Base-by-base conservation (phyloP, 2,888 invertebrate genomes). In the Phymatocera aterrima region DNA sequence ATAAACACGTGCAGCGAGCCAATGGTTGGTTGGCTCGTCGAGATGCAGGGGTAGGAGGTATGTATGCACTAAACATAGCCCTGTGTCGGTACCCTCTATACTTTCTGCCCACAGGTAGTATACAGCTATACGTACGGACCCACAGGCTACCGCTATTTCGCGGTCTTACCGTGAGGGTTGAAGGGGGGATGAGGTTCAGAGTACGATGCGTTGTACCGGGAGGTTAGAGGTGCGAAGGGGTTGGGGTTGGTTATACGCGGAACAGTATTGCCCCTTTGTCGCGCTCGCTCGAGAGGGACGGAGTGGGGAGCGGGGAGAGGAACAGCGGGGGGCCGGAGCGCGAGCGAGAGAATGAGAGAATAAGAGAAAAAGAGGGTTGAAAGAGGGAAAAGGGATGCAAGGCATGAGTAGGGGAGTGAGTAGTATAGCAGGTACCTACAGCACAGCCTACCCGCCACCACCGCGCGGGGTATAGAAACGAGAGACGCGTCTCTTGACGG, bases 1-100 rank as follows among this genome's bases (percentile, higher is more conserved):
- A 82, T 82, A 81, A 82, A 79, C 82, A 80, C 79, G 80, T 79
- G 81, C 80, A n/a, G n/a, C n/a, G 80, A 57, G 81, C 70, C 70
- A 74, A 46, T 75, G 60, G 78, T 75, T 79, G 60, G 78, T 75
- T 79, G 80, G 78, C 78, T 80, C 60, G 72, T 43, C 57, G 75
- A 57, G 60, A 57, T 64, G 70, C 40, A 78, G 75, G 79, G 78
- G 78, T 80, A n/a, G n/a, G n/a, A n/a, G n/a, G n/a, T n/a, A n/a
- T n/a, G n/a, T n/a, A n/a, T n/a, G n/a, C n/a, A n/a, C n/a, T n/a
- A n/a, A n/a, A n/a, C n/a, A n/a, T n/a, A n/a, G n/a, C n/a, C n/a
- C n/a, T n/a, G n/a, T n/a, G n/a, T n/a, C n/a, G n/a, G n/a, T n/a
- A n/a, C n/a, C n/a, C n/a, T n/a, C n/a, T n/a, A n/a, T n/a, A n/a